Conservation (phyloP, 2,113 vertebrate species). For the Hyperopisus bebe region DNA sequence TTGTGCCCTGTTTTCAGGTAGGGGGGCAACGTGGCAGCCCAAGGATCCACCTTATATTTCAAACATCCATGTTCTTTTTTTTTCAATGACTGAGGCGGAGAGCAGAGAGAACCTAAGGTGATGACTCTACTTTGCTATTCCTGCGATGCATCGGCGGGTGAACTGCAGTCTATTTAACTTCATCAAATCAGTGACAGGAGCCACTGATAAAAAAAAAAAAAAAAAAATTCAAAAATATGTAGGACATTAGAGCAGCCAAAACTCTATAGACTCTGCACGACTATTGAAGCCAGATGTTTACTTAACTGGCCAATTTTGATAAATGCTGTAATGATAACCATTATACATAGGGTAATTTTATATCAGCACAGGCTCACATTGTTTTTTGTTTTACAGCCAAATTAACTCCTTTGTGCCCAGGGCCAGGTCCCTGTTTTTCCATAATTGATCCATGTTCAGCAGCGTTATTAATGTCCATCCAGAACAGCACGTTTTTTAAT, state of each 20-base stretch:
- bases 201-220: slow-evolving; percentile 50
- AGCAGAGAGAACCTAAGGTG: slow-evolving; percentile 44
- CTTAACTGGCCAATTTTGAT: slow-evolving; percentile 67
- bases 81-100: not conserved
- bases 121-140: slow-evolving; percentile 43
- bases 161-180: slow-evolving; percentile 69
- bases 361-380: slow-evolving; percentile 52
- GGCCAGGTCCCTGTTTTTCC: slow-evolving; percentile 52
- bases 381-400: slow-evolving; percentile 56
- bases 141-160: slow-evolving; percentile 57
- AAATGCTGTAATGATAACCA: slow-evolving; percentile 63
- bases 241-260: slow-evolving; percentile 63
- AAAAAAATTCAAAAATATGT: slow-evolving; percentile 62
- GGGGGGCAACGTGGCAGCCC: not conserved
- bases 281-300: slow-evolving; percentile 77
- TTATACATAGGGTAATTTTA: slow-evolving; percentile 60
- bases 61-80: not conserved
- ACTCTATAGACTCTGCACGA: slow-evolving; percentile 47
- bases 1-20: not conserved
- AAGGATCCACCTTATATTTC: not conserved
- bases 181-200: slow-evolving; percentile 69
- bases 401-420: slow-evolving; percentile 47
- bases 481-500: slow-evolving; percentile 26
- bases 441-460: slow-evolving; percentile 35
- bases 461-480: slow-evolving; percentile 32